Evolutionary conservation across 2,888 invertebrate species (phyloP), one percentile per base, ranked within the genome.

Genomic region (Rotaria socialis): DNA sequence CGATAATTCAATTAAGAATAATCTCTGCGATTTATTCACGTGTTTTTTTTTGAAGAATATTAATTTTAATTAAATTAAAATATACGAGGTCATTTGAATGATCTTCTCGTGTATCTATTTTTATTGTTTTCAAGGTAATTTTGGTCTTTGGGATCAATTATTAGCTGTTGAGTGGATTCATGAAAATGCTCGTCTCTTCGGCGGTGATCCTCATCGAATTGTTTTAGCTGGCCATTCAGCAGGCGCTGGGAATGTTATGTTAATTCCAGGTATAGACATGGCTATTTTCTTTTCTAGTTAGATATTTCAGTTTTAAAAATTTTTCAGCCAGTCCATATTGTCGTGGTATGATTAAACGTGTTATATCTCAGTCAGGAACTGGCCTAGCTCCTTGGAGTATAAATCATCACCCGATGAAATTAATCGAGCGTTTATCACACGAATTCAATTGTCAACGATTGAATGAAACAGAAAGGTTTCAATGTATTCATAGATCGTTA

Each of bases 81-180:
- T 35, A 35, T 2, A 35, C 35, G 35, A 35, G 35, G 35, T 35
- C 35, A 35, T 35, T 35, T 2, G 35, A 35, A 35, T 35, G 35
- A 35, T 35, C 35, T 35, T 35, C 35, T 35, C 35, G 2, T 3
- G 4, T 8, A 4, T 8, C 3, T 58, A 1, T 58, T n/a, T 58
- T 58, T 58, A 14, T 58, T 24, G 6, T 24, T 74, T 11, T 6
- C 4, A 22, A 75, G 75, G 75, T 11, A 80, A 80, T 47, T 80
- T n/a, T 80, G 80, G 80, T 47, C 80, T 80, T 6, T 80, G 80
- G 80, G 80, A 80, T 80, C 80, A 80, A 80, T 80, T 80, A 47
- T 80, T 80, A 80, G 80, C 80, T 22, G 47, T 80, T 11, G 47
- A 80, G 47, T 80, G 80, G 80, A 47, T 80, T 8, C 47, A 43